Base-by-base conservation (phyloP, 2,113 vertebrate species). In the Phaethornis superciliosus region DNA sequence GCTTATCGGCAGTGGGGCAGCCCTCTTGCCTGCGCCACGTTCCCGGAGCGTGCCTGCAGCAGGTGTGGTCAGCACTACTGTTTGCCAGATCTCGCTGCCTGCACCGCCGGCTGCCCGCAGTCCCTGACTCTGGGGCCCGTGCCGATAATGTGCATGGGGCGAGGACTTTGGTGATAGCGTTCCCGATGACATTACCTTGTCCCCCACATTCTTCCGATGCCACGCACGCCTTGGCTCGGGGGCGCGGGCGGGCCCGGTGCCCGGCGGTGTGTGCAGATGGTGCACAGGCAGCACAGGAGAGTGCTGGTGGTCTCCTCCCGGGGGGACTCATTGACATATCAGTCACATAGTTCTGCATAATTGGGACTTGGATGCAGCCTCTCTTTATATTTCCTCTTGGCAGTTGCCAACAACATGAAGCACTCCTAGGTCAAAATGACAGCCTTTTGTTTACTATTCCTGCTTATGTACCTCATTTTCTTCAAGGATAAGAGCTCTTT, bases 41-140 rank as follows among this genome's bases (percentile, higher is more conserved):
- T 98, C 97, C 97, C 84, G 96, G 96, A 98, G 98, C 94, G 98
- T 97, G 98, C 95, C 96, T 95, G 95, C 96, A 94, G 95, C 97
- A 98, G 98, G 98, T 98, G 98, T 98, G 98, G 98, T 96, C 98
- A 16, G 81, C 95, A 78, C 91, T 91, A 51, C 94, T 28, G 90
- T 77, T 47, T 7, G 94, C 90, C 90, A 79, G 75, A 47, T 35
- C 93, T 89, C 26, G 33, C 94, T 16, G 90, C 82, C 87, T 60
- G 82, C n/a, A 2, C 77, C 44, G 62, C 81, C 52, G 94, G 90
- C 93, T 63, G 96, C 96, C 95, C 95, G 32, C 93, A 96, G 97
- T 97, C 98, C 98, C 98, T 98, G 98, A 98, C 97, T 96, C 90
- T 12, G 2, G 82, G 89, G 62, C 95, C 74, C 46, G 30, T 2